Evolutionary conservation across 1,140 invertebrate species (phyloP), one percentile per base, ranked within the genome.

Genomic region (Bathynomus jamesi): DNA sequence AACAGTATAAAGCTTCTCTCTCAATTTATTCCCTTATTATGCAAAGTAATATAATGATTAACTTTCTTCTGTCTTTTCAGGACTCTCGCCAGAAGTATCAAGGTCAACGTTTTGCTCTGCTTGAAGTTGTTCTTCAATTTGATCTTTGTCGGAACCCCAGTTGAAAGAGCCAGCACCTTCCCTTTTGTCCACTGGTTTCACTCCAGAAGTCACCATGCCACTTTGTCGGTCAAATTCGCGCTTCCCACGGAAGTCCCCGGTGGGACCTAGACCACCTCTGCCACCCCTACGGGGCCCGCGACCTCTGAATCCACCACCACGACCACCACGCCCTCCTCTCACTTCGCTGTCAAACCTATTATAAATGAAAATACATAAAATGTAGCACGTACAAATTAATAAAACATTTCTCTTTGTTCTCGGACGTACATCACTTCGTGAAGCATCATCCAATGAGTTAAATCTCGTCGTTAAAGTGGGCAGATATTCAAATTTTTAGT

Each of bases 151-250:
- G 64, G 90, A 93, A 78, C 95, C 95, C 95, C 95, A 97, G 82
- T 97, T 98, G 83, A 94, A 92, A 78, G 93, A 89, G 69, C 95
- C 95, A 84, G 87, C 90, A 80, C 94, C 95, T 80, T 97, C 94
- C 77, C 91, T 89, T 84, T 98, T 97, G 80, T 97, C 94, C 77
- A 94, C 86, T 72, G 93, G 87, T 84, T 97, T 97, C 67, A 97
- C 89, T 80, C 95, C 93, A 82, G 90, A 91, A 84, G 83, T 85
- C 85, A 76, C 78, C 79, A 78, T 71, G 76, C 94, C 94, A 80
- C 93, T 96, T 82, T 96, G 92, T 74, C 95, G 88, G 83, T 97
- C 95, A 82, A 93, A 97, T 84, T 97, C 94, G 40, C 93, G 87
- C 83, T 94, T 95, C 76, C 90, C 86, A 76, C 90, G 87, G 76